A percentile compares a stretch with the other conserved stretches of the same genome.
Evolutionary conservation across 2,888 invertebrate species (phyloP).

Genomic region (Boloria selene): DNA sequence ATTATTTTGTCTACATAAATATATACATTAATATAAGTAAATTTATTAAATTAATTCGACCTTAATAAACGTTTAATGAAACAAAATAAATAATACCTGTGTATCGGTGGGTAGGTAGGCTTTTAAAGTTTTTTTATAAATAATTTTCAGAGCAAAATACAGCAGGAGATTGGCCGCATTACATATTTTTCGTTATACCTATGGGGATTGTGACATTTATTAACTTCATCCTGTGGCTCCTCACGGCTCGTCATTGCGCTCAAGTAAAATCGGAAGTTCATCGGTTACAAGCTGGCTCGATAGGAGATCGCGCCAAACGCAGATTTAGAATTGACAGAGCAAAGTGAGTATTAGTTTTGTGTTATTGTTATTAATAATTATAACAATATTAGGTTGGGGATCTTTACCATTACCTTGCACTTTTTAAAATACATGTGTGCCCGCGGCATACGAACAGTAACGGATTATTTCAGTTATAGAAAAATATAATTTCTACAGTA

Average conservation of each 20-base stretch:
- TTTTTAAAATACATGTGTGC: no score
- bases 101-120: background rate
- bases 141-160: constrained; percentile 63
- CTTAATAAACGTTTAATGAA: no score
- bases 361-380: no score
- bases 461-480: no score
- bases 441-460: no score
- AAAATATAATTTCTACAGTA: no score
- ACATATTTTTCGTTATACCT: constrained; percentile 85
- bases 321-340: constrained; percentile 86
- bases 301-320: constrained; percentile 82
- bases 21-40: no score
- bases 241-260: constrained; percentile 87
- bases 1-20: no score
- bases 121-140: background rate
- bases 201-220: constrained; percentile 84
- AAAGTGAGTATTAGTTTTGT: constrained; percentile 73
- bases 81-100: no score
- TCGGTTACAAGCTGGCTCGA: constrained; percentile 84
- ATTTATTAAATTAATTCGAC: no score
- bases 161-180: constrained; percentile 70
- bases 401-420: no score
- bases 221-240: constrained; percentile 86
- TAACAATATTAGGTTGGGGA: no score
- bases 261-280: constrained; percentile 89